A percentile compares a stretch with the other conserved stretches of the same genome.
Conservation (phyloP, 1,140 invertebrate genomes). For the Drosophila ohnishii region DNA sequence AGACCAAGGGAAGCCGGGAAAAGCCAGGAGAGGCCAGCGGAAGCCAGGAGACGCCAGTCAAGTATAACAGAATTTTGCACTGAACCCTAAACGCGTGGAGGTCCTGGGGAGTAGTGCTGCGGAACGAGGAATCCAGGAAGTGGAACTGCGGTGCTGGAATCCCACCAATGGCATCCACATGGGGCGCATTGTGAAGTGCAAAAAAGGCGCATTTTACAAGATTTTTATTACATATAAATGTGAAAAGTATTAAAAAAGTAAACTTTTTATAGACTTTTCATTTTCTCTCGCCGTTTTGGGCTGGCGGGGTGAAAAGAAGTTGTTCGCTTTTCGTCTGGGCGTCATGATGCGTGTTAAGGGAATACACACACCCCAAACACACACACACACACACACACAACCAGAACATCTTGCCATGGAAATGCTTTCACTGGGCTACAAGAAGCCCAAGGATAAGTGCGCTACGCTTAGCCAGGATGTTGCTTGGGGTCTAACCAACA, state of each 20-base stretch:
- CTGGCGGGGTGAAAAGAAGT: conserved; percentile 34
- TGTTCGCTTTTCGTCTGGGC: conserved; percentile 72
- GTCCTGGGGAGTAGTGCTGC: neutral
- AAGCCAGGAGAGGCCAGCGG: neutral
- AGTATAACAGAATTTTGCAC: conserved; percentile 73
- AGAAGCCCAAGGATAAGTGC: conserved; percentile 25
- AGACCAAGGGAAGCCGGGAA: conserved; percentile 17
- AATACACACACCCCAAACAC: conserved; percentile 31
- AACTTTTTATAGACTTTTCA: conserved; percentile 81
- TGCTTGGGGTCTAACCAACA: neutral
- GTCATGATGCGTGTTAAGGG: conserved; percentile 76
- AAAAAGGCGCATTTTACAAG: conserved; percentile 82
- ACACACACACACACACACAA: neutral
- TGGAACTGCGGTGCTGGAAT: neutral
- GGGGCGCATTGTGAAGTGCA: conserved; percentile 70
- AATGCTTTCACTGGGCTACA: conserved; percentile 37
- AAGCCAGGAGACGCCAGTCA: conserved; percentile 37
- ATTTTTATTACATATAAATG: conserved; percentile 82
- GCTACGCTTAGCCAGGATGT: conserved; percentile 8
- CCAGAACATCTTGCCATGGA: conserved; percentile 18
- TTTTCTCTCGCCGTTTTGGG: conserved; percentile 33
- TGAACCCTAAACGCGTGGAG: conserved; percentile 62
- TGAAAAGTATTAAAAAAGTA: conserved; percentile 80
- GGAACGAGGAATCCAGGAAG: neutral
- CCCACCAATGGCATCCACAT: conserved; percentile 40